Conservation (phyloP, 2,113 vertebrate species). For the Nestor notabilis region DNA sequence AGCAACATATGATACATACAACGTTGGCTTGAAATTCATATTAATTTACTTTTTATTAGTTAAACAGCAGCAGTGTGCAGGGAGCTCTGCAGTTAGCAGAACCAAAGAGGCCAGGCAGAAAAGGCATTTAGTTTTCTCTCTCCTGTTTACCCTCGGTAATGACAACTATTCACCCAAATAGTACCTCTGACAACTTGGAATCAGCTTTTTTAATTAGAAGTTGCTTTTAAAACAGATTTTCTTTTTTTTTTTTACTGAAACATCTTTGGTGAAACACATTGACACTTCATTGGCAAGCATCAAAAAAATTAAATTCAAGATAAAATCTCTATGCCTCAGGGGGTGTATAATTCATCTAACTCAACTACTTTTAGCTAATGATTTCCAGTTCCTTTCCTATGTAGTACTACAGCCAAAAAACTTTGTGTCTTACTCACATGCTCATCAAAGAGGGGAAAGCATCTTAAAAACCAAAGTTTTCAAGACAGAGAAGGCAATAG, state of each 20-base stretch:
- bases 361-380: neutral
- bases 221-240: neutral
- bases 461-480: neutral
- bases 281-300: neutral
- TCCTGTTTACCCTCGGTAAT: neutral
- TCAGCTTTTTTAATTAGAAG: neutral
- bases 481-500: neutral
- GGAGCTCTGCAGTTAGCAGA: neutral
- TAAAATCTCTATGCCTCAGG: neutral
- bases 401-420: neutral
- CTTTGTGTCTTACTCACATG: accelerated
- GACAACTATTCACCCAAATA: neutral
- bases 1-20: neutral
- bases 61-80: neutral
- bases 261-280: neutral
- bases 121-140: neutral
- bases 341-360: neutral
- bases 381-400: neutral
- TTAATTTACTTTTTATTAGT: slow-evolving; percentile 37
- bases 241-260: neutral
- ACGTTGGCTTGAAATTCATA: slow-evolving; percentile 2
- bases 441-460: neutral
- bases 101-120: neutral
- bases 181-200: neutral
- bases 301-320: neutral